Evolutionary conservation across 2,113 vertebrate species (phyloP), one percentile per base, ranked within the genome.

Genomic region (Hepsetus odoe): DNA sequence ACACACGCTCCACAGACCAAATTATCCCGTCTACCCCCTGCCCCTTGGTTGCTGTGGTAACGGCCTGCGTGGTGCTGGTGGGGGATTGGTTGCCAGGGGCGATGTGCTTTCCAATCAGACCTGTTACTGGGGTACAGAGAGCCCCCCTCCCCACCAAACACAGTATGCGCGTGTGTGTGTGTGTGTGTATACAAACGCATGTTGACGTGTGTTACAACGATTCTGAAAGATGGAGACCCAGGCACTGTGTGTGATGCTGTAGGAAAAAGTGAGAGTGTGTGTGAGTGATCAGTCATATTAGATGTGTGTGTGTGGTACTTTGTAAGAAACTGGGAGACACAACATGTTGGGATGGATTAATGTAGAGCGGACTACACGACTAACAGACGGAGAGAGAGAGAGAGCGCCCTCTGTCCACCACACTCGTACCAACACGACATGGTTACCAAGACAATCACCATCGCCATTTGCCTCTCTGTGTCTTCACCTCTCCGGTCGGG

Each of bases 101-200:
- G 82, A 90, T 86, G 87, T 86, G 85, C 85, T 92, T 92, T 89
- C 91, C 91, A 92, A 93, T 92, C 91, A 92, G 90, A 91, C 89
- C 82, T 88, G 90, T 90, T 91, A 92, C 91, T 87, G 89, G 89
- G 89, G 82, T 84, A 77, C 82, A 62, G 70, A 76, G 56, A 51
- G 6, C 11, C 40, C 76, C 71, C 79, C 66, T 80, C 46, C 70
- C 26, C 26, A 72, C 55, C 22, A 68, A 53, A 65, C 51, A 69
- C 24, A 67, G 13, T 9, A 30, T 72, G 40, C 70, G 56, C 10
- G 55, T 79, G 70, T 79, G 82, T 20, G 30, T 22, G 51, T 66
- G 28, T 28, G 46, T 32, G 44, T 75, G 9, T 40, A 24, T n/a
- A n/a, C n/a, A n/a, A n/a, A n/a, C n/a, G n/a, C n/a, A n/a, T n/a